Evolutionary conservation across 1,140 invertebrate genomes (phyloP), one percentile per base, ranked within the genome.

Genomic region (Pomacea maculata): DNA sequence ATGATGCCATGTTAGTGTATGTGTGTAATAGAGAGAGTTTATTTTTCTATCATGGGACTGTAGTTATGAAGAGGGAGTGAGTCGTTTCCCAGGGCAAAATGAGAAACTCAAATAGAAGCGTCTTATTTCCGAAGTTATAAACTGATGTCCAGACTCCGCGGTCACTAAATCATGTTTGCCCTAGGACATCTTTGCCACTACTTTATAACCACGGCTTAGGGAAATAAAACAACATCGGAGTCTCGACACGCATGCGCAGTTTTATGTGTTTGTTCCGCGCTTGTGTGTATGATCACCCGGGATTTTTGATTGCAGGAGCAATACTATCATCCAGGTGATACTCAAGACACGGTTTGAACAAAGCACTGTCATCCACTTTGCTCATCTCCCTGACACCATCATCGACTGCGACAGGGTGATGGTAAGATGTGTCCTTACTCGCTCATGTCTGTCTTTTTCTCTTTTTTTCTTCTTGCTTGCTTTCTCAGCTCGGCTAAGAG

Each of bases 291-390:
- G n/a, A 17, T 11, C 68, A 70, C 25, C 25, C 11, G 68, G 2
- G 12, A 12, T 29, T 25, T 29, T 70, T 45, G 5, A 15, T 45
- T 80, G 15, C 83, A 86, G 85, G 78, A 83, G 83, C 21, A 94
- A 95, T 87, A 92, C 93, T 72, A 87, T 95, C 5, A 95, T 95
- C 65, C 95, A 95, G 85, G 92, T 92, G 79, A 94, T 95, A 0
- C 95, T 95, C 71, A 93, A 94, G 57, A 90, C 90, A 0, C 94
- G 94, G 80, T 96, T 96, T 85, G 91, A 91, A 2, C 88, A 93
- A 17, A 95, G 95, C 85, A 96, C 95, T 0, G 94, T 96, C 4
- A 87, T 96, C 21, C 96, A 95, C 4, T 95, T 96, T 57, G 95
- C 95, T 12, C 95, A 96, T 92, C 92, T 95, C 17, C 90, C 96